Conservation (phyloP, 1,140 invertebrate species). For the Parapsyche elsis region DNA sequence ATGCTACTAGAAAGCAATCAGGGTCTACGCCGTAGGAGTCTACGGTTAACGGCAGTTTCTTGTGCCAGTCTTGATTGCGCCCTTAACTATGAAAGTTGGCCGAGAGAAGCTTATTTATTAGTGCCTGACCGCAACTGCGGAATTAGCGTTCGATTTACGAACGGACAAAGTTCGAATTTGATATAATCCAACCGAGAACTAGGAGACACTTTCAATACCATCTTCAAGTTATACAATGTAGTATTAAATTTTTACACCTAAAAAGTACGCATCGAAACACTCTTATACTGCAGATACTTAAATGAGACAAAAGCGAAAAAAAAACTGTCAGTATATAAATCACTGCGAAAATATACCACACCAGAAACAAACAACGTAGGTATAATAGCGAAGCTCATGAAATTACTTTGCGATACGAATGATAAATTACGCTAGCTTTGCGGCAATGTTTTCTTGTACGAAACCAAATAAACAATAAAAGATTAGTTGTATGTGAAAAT, state of each 20-base stretch:
- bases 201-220: too few relatives aligned
- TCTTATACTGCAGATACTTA: too few relatives aligned
- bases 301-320: neutral
- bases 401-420: constrained; percentile 17
- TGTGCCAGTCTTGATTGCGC: constrained; percentile 30
- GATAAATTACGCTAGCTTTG: constrained; percentile 10
- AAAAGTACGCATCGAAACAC: too few relatives aligned
- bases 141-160: constrained; percentile 39
- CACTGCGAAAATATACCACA: neutral
- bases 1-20: constrained; percentile 34
- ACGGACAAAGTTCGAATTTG: neutral
- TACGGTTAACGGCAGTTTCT: constrained; percentile 19
- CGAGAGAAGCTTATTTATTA: constrained; percentile 36
- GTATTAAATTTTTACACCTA: too few relatives aligned
- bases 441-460: neutral
- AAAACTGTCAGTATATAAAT: neutral
- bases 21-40: neutral
- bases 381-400: constrained; percentile 27
- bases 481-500: neutral
- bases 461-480: neutral
- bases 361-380: constrained; percentile 13
- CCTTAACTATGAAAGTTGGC: constrained; percentile 42
- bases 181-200: neutral
- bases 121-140: constrained; percentile 34
- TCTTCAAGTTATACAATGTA: too few relatives aligned